Evolutionary conservation across 2,888 invertebrate species (phyloP).

Genomic region (Anticlea derivata): DNA sequence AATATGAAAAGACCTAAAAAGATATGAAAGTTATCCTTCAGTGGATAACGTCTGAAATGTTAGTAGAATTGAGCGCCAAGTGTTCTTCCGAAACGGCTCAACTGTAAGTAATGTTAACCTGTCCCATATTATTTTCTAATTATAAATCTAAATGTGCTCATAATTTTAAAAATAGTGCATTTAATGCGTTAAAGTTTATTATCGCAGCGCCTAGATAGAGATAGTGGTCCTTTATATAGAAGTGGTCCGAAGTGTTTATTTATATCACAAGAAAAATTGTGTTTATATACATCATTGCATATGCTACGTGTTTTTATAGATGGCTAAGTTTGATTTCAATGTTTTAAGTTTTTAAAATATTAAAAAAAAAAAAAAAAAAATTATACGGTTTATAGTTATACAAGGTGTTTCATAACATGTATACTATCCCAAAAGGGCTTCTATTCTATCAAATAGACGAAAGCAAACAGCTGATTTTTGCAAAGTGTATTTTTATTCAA

Average conservation of each 20-base stretch:
- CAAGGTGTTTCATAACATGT: no score
- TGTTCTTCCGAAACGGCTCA: no score
- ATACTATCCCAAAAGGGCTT: no score
- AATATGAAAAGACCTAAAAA: no score
- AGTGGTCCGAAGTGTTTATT: slow-evolving; percentile 37
- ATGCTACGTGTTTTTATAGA: neutral
- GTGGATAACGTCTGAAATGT: no score
- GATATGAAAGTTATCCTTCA: no score
- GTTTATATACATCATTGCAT: slow-evolving; percentile 20
- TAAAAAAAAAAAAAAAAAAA: no score
- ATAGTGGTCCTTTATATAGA: slow-evolving; percentile 46
- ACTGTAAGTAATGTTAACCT: slow-evolving; percentile 27
- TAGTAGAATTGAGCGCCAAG: no score
- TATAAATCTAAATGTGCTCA: slow-evolving; percentile 31
- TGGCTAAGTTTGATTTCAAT: slow-evolving; percentile 3
- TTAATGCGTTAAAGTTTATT: slow-evolving; percentile 40
- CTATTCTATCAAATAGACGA: no score
- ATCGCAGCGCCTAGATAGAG: slow-evolving; percentile 34
- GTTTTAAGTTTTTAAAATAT: neutral
- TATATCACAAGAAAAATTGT: slow-evolving; percentile 33
- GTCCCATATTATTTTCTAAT: slow-evolving; percentile 27
- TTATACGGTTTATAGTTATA: no score
- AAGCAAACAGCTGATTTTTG: no score
- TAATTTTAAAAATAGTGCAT: slow-evolving; percentile 41
- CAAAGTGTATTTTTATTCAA: no score